Evolutionary conservation across 2,888 invertebrate genomes (phyloP).

Genomic region (Colostygia pectinataria): DNA sequence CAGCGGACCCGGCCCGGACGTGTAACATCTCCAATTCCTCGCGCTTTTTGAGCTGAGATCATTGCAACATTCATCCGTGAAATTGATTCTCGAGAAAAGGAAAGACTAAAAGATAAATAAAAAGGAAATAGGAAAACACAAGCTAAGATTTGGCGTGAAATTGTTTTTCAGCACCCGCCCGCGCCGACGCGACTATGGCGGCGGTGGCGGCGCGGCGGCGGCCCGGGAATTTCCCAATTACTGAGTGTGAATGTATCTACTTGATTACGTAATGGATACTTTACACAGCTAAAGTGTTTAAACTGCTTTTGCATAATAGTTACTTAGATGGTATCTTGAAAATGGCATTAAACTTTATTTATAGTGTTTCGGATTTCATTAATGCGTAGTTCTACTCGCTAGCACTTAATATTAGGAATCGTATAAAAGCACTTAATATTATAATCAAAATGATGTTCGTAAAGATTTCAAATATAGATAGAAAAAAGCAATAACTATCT

Average conservation of each 20-base stretch:
- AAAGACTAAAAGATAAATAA: slow-evolving; percentile 83
- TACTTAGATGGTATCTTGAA: slow-evolving; percentile 14
- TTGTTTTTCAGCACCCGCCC: slow-evolving; percentile 80
- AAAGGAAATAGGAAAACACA: slow-evolving; percentile 83
- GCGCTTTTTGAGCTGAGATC: slow-evolving; percentile 79
- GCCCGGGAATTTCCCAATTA: slow-evolving; percentile 81
- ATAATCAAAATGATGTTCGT: neutral
- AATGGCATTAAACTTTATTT: slow-evolving; percentile 8
- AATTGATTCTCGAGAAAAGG: slow-evolving; percentile 82
- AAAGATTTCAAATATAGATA: slow-evolving; percentile 29
- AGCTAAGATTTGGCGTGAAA: slow-evolving; percentile 84
- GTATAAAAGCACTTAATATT: neutral
- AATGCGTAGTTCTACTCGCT: neutral
- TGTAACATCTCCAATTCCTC: slow-evolving; percentile 50
- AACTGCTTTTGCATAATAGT: slow-evolving; percentile 27
- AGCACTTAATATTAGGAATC: neutral
- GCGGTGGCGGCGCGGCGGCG: slow-evolving; percentile 56
- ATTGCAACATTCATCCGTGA: slow-evolving; percentile 82
- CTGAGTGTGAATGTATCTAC: slow-evolving; percentile 76
- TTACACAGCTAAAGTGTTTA: slow-evolving; percentile 37
- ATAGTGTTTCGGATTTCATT: neutral
- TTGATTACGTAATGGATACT: slow-evolving; percentile 69
- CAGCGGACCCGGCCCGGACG: slow-evolving; percentile 28
- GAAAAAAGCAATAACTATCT: slow-evolving; percentile 52
- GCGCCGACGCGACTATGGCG: slow-evolving; percentile 54